Base-by-base conservation (phyloP, 1,140 invertebrate genomes). In the Drosophila paulistorum region DNA sequence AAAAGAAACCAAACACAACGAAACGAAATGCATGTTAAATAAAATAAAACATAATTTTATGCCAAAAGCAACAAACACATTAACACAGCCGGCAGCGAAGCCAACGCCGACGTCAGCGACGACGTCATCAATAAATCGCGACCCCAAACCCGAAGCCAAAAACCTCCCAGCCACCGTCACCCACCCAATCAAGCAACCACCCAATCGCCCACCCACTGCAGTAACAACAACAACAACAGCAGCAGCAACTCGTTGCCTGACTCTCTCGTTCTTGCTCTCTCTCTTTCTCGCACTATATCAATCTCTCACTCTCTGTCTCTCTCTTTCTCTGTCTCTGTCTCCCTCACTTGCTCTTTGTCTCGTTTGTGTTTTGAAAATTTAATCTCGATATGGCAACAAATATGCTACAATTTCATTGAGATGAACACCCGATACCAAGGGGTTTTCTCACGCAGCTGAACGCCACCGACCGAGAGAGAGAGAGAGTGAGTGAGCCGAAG, bases 401-500 rank as follows among this genome's bases (percentile, higher is more conserved):
- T 89, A 89, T 89, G 84, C 84, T 89, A 89, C 84, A 89, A 89
- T 89, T 89, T 89, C 84, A 89, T 89, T 89, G 84, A 89, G 84
- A 89, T 89, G 84, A 87, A 87, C 84, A 87, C 84, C 84, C 84
- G 84, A 89, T 89, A 89, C 83, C 78, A 80, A 67, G 84, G 81
- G 84, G 84, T 79, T 83, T 87, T 87, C 84, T 87, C 84, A 87
- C 84, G 84, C 84, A 89, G 84, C 89, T 81, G 77, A 72, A 78
- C 41, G 23, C 63, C 69, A 60, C 55, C 48, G 63, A 42, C 33
- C 41, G 51, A 70, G 26, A 48, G 37, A 17, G 7, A 69, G 54
- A 77, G 9, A 33, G 9, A 65, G 39, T 42, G 73, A 39, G 42
- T 30, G 74, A 59, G 26, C 33, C 11, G 9, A 23, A 54, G 10